A percentile compares a stretch with the other conserved stretches of the same genome.
These are phyloP conservation scores for Eumacrocentrus americanus DNA, from an alignment of 2,888 invertebrate genomes.

Conservation along the genomic window DNA sequence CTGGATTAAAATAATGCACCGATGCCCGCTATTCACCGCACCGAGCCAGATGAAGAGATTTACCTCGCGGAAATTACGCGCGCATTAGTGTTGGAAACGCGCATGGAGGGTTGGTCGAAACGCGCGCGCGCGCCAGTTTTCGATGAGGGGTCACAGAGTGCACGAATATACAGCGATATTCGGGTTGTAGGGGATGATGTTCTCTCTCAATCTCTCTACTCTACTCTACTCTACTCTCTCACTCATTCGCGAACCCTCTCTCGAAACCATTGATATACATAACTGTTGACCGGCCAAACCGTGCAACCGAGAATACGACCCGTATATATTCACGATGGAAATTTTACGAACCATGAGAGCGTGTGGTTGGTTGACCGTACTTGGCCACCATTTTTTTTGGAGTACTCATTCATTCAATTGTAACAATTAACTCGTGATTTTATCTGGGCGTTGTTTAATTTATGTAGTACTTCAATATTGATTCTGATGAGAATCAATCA, in stretches of 20 bases:
- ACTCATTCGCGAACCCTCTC: neutral
- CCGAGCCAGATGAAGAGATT: conserved; percentile 51
- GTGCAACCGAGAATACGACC: conserved; percentile 21
- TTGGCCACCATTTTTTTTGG: neutral
- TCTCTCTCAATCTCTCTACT: neutral
- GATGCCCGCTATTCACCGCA: conserved; percentile 37
- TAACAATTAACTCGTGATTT: no score
- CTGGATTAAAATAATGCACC: conserved; percentile 56
- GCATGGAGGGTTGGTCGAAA: no score
- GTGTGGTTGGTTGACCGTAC: conserved; percentile 13
- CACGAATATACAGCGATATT: conserved; percentile 18
- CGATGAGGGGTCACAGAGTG: conserved; percentile 23
- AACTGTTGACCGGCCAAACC: conserved; percentile 24
- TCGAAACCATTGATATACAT: conserved; percentile 28
- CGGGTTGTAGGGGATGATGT: conserved; percentile 17
- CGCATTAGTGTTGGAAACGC: conserved; percentile 32
- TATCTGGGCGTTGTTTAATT: no score
- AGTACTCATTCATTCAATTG: neutral
- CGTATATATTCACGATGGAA: conserved; percentile 20
- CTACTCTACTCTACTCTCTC: neutral
- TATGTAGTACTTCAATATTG: no score
- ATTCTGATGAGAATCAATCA: no score
- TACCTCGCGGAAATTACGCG: conserved; percentile 41
- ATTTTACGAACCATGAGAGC: conserved; percentile 27
- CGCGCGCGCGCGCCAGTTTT: neutral